phyloP scores from a whole-genome alignment of 1,140 invertebrate species.

The Coenobita brevimanus region DNA sequence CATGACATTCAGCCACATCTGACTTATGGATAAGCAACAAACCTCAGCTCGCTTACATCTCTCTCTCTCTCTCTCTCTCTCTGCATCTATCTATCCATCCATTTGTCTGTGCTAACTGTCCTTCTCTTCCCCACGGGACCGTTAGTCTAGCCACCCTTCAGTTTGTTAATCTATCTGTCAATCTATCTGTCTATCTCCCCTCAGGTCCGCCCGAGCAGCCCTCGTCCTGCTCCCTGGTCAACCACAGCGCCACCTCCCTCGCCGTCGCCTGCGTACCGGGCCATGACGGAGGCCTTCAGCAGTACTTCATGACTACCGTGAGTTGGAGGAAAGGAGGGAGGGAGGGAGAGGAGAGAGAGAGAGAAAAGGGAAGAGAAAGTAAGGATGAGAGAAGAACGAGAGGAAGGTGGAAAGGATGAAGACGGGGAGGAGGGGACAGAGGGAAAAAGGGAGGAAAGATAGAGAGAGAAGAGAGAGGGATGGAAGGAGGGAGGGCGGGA shows the following conservation, averaged over 20 bases:
- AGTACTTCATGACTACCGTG: conserved; percentile 32
- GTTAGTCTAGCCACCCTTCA: too few relatives aligned
- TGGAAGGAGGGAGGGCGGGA: conserved; percentile 1
- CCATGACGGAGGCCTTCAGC: conserved; percentile 24
- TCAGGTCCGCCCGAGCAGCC: conserved; percentile 35
- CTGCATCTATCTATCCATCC: too few relatives aligned
- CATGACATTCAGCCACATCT: too few relatives aligned
- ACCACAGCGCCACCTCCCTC: conserved; percentile 33
- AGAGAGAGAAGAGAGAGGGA: conserved; percentile 19
- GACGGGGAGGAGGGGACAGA: background rate
- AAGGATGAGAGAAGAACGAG: background rate
- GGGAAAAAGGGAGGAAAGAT: background rate
- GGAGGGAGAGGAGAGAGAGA: background rate
- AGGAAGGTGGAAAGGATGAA: background rate
- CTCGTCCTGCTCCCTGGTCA: conserved; percentile 18
- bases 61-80: too few relatives aligned
- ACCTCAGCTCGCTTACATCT: too few relatives aligned
- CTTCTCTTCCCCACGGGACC: too few relatives aligned
- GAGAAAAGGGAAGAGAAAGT: background rate
- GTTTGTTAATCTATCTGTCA: too few relatives aligned
- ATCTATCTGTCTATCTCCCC: too few relatives aligned
- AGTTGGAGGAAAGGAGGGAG: background rate
- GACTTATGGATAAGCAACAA: too few relatives aligned
- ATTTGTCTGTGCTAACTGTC: too few relatives aligned
- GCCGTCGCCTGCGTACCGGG: conserved; percentile 17